These are phyloP conservation scores for Xestia xanthographa DNA, from an alignment of 2,888 invertebrate species.

Conservation along the genomic window DNA sequence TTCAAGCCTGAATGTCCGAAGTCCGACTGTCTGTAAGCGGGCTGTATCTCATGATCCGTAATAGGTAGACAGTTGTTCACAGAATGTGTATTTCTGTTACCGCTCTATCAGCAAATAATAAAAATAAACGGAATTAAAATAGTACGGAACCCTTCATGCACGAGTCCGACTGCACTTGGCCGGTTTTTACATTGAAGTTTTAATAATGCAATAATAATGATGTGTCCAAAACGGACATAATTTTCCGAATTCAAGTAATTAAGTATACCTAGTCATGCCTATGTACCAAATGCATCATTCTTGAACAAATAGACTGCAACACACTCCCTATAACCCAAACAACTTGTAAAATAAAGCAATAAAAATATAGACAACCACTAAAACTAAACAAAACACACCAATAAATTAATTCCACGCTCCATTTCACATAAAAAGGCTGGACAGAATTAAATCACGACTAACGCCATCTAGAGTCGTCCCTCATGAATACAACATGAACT, in stretches of 20 bases:
- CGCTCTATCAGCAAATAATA: too few species aligned
- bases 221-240: background rate
- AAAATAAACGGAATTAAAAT: too few species aligned
- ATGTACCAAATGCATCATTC: background rate
- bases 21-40: too few species aligned
- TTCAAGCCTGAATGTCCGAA: too few species aligned
- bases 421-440: slow-evolving; percentile 57
- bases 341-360: slow-evolving; percentile 52
- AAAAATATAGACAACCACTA: slow-evolving; percentile 35
- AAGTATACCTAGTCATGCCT: too few species aligned
- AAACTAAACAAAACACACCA: slow-evolving; percentile 54
- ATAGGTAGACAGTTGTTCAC: too few species aligned
- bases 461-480: slow-evolving; percentile 83
- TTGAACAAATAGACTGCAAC: background rate
- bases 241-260: background rate
- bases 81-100: too few species aligned
- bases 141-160: too few species aligned
- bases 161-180: too few species aligned
- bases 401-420: slow-evolving; percentile 57
- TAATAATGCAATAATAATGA: background rate
- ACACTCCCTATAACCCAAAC: background rate
- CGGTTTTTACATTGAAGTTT: too few species aligned
- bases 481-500: slow-evolving; percentile 86
- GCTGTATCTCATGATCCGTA: too few species aligned
- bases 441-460: slow-evolving; percentile 85